Evolutionary conservation across 2,888 invertebrate genomes (phyloP).

Genomic region (Melanchra persicariae): DNA sequence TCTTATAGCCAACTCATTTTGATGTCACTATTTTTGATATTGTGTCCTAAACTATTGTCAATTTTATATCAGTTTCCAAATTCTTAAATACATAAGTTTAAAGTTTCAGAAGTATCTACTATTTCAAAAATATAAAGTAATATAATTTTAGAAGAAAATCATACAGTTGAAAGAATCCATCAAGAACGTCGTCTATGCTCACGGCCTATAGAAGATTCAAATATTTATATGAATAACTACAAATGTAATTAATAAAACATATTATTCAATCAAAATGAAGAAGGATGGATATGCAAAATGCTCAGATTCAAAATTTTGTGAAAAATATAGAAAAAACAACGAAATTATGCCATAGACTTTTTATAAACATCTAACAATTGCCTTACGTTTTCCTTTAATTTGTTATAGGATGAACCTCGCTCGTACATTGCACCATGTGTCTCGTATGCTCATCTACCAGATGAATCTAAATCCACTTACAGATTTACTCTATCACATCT

Average conservation of each 20-base stretch:
- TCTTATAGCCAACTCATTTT: neutral
- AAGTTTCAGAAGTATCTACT: neutral
- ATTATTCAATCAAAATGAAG: too few species aligned
- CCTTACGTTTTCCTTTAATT: neutral
- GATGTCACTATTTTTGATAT: neutral
- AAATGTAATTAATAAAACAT: too few species aligned
- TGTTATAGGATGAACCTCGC: conserved; percentile 13
- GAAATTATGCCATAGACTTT: neutral
- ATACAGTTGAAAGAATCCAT: neutral
- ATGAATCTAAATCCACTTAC: conserved; percentile 22
- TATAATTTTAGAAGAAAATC: neutral
- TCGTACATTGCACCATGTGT: neutral
- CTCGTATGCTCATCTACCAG: neutral
- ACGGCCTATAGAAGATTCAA: neutral
- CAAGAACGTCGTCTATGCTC: too few species aligned
- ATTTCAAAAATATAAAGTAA: neutral
- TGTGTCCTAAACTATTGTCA: too few species aligned
- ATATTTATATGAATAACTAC: neutral
- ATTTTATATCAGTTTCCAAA: neutral
- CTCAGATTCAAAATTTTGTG: neutral
- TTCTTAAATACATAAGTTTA: too few species aligned
- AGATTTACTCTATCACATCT: conserved; percentile 34
- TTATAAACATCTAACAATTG: neutral
- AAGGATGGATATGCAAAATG: too few species aligned
- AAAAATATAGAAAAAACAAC: neutral